Conservation (phyloP, 2,888 invertebrate genomes). For the Omphaloscelis lunosa region DNA sequence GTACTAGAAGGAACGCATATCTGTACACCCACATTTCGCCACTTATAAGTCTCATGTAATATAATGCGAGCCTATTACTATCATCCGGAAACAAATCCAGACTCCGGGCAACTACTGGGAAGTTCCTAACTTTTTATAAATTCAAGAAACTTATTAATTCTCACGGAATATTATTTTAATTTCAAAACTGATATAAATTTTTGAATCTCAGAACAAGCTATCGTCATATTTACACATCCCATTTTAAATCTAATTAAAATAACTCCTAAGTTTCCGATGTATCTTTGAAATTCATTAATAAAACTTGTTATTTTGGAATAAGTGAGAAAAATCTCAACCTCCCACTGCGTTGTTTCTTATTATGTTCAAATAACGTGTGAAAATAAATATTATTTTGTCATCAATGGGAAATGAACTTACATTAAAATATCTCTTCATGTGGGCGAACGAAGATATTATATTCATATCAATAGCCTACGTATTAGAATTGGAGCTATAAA, state of each 20-base stretch:
- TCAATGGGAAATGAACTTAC: conserved; percentile 18
- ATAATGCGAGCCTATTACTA: not conserved
- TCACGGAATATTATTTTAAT: not conserved
- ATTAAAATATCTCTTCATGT: conserved; percentile 11
- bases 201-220: conserved; percentile 7
- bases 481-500: conserved; percentile 43
- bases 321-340: conserved; percentile 22
- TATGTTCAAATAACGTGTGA: conserved; percentile 41
- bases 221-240: not conserved
- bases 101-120: not conserved
- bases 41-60: not conserved
- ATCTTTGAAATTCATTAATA: conserved; percentile 19
- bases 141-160: not conserved
- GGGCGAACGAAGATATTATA: conserved; percentile 15
- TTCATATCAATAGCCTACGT: conserved; percentile 16
- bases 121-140: not conserved
- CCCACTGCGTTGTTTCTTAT: conserved; percentile 22
- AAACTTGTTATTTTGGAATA: conserved; percentile 17
- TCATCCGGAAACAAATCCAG: not conserved
- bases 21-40: no score
- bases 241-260: conserved; percentile 16
- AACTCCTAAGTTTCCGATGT: conserved; percentile 1
- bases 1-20: no score
- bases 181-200: conserved; percentile 2
- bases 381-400: conserved; percentile 48